A percentile compares a stretch with the other conserved stretches of the same genome.
phyloP scores from a whole-genome alignment of 2,797 vertebrate species.

The Macropodus opercularis region DNA sequence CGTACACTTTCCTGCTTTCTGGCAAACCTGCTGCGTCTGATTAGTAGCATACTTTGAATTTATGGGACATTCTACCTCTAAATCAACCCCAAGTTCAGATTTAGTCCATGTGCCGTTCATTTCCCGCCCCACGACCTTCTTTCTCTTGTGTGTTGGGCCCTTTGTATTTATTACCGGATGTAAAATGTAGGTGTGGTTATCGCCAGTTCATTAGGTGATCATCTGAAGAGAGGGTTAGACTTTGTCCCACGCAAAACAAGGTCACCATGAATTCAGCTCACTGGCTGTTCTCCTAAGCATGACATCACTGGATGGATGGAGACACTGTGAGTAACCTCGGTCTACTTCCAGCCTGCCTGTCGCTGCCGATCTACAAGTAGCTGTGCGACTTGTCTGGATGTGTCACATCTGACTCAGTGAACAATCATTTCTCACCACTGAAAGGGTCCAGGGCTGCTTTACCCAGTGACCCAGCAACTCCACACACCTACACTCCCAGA shows the following conservation, averaged over 20 bases:
- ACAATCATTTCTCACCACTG: conserved; percentile 36
- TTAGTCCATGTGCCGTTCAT: conserved; percentile 25
- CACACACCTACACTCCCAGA: conserved; percentile 46
- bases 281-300: conserved; percentile 17
- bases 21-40: conserved; percentile 12
- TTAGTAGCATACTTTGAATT: conserved; percentile 26
- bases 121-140: conserved; percentile 19
- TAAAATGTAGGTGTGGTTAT: conserved; percentile 21
- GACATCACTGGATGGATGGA: conserved; percentile 49
- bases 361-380: conserved; percentile 36
- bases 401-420: conserved; percentile 64
- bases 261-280: conserved; percentile 19
- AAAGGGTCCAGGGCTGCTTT: conserved; percentile 46
- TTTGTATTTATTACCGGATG: conserved; percentile 14
- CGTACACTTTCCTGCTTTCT: conserved; percentile 3
- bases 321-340: conserved; percentile 17
- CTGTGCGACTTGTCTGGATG: conserved; percentile 57
- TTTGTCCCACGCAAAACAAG: conserved; percentile 28
- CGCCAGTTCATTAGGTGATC: conserved; percentile 9
- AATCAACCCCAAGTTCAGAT: conserved; percentile 25
- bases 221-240: conserved; percentile 11
- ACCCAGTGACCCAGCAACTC: conserved; percentile 58
- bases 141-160: conserved; percentile 25
- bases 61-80: conserved; percentile 17
- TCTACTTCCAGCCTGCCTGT: conserved; percentile 47